Conservation (phyloP, 2,797 vertebrate genomes). For the Cyprinella venusta region DNA sequence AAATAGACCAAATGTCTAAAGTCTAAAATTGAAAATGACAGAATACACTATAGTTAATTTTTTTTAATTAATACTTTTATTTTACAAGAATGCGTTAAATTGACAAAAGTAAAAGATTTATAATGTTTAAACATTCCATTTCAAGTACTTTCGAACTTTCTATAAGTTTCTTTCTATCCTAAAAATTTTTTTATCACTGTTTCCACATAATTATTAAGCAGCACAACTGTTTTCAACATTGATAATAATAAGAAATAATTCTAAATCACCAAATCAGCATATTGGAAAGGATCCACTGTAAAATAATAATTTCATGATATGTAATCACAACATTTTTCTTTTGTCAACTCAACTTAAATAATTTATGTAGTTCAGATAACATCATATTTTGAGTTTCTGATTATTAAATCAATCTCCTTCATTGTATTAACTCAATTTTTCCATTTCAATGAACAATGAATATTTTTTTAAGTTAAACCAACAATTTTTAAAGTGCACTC, state of each 20-base stretch:
- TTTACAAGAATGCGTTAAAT: background rate
- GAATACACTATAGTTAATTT: background rate
- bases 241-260: background rate
- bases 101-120: no score
- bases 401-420: no score
- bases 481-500: no score
- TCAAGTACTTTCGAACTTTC: background rate
- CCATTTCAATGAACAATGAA: no score
- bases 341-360: no score
- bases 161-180: background rate
- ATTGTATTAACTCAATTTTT: no score
- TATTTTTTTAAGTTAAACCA: no score
- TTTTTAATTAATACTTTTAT: background rate
- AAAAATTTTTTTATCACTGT: background rate
- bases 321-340: no score
- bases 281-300: background rate
- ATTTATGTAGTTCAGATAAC: no score
- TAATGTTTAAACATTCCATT: background rate
- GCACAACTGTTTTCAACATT: background rate
- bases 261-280: background rate
- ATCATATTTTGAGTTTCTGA: no score
- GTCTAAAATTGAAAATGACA: background rate
- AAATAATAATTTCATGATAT: no score
- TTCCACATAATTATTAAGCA: background rate
- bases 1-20: background rate